phyloP scores from a whole-genome alignment of 2,888 invertebrate species.

The Aleiodes alternator region DNA sequence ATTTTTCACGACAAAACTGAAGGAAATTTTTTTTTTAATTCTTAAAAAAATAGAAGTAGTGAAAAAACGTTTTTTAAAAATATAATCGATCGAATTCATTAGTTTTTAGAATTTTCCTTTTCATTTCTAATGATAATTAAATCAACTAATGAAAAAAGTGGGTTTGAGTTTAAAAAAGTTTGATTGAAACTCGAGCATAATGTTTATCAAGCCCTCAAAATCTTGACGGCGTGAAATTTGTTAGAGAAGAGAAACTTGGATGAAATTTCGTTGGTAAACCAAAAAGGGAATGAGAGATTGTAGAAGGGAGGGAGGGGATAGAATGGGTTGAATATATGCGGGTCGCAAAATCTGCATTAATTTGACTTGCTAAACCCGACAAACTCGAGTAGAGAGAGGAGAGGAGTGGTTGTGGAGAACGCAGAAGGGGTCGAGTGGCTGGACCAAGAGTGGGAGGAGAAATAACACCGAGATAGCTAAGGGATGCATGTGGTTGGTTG shows the following conservation, averaged over 20 bases:
- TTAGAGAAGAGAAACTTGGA: constrained; percentile 38
- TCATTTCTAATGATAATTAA: background rate
- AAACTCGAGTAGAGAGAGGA: constrained; percentile 57
- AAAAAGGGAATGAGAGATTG: background rate
- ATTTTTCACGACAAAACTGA: too few species aligned
- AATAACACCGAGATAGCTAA: constrained; percentile 3
- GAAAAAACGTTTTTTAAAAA: too few species aligned
- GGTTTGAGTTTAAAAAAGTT: constrained; percentile 7
- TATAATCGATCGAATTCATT: too few species aligned
- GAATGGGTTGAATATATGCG: constrained; percentile 19
- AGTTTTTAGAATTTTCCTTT: too few species aligned
- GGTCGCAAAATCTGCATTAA: constrained; percentile 66
- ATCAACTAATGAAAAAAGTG: background rate
- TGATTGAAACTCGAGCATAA: constrained; percentile 19
- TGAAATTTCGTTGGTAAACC: constrained; percentile 43
- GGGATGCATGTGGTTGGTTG: constrained; percentile 8
- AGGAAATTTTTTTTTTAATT: too few species aligned
- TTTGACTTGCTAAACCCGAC: constrained; percentile 72
- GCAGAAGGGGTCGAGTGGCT: constrained; percentile 43
- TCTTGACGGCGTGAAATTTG: constrained; percentile 30
- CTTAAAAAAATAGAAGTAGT: too few species aligned
- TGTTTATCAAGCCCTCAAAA: constrained; percentile 38
- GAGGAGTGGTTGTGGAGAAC: constrained; percentile 32
- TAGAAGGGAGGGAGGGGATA: background rate
- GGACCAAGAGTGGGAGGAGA: constrained; percentile 35